phyloP scores from a whole-genome alignment of 2,888 invertebrate species.

The Sturmia bella region DNA sequence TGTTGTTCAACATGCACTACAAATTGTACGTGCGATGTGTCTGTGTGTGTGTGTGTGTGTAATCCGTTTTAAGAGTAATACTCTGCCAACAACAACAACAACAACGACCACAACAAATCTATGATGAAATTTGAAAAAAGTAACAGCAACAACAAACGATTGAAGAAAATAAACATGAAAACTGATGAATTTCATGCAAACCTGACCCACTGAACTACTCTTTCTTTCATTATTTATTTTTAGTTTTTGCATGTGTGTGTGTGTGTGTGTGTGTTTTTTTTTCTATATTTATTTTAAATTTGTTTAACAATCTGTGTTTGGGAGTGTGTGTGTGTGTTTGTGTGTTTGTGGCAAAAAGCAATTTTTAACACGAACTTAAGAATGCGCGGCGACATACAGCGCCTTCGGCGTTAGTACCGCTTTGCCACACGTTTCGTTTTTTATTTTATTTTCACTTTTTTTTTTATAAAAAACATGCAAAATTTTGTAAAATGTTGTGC shows the following conservation, averaged over 20 bases:
- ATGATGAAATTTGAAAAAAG: constrained; percentile 54
- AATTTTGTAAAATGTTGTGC: constrained; percentile 66
- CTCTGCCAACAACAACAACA: constrained; percentile 14
- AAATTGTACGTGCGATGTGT: neutral
- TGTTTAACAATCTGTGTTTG: constrained; percentile 53
- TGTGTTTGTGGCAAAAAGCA: constrained; percentile 34
- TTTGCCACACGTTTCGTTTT: constrained; percentile 20
- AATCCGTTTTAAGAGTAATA: constrained; percentile 29
- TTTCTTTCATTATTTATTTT: constrained; percentile 45
- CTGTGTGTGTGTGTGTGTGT: too few species aligned
- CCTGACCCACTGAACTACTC: constrained; percentile 70
- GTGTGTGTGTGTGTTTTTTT: neutral
- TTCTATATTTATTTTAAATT: constrained; percentile 50
- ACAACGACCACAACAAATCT: constrained; percentile 34
- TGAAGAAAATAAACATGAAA: constrained; percentile 65
- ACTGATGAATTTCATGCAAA: constrained; percentile 70
- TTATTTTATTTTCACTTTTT: neutral
- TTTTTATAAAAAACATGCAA: constrained; percentile 58
- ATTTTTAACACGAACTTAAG: constrained; percentile 69
- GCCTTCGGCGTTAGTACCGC: constrained; percentile 67
- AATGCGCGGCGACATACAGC: constrained; percentile 68
- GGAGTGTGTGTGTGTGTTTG: neutral
- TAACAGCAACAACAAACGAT: constrained; percentile 7
- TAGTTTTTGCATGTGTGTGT: constrained; percentile 1
- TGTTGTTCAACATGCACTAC: constrained; percentile 53